Conservation (phyloP, 2,888 invertebrate species). For the Horisme vitalbata region DNA sequence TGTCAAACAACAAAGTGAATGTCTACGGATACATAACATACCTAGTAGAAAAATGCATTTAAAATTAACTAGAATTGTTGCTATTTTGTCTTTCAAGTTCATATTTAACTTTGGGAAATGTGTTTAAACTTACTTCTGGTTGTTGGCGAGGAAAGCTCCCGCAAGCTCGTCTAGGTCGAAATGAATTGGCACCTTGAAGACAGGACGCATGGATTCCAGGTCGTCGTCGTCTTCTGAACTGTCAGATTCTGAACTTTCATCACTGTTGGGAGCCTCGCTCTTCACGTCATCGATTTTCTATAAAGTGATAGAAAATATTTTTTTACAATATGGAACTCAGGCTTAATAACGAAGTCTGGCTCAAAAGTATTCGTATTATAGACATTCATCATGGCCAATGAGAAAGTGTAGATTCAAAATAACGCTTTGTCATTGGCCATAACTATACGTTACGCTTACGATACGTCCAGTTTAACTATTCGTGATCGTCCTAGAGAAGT, state of each 20-base stretch:
- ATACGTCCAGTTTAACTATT: too few species aligned
- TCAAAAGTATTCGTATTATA: too few species aligned
- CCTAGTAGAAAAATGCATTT: not conserved
- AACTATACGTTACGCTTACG: too few species aligned
- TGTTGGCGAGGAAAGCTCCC: slow-evolving; percentile 87
- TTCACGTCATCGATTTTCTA: slow-evolving; percentile 76
- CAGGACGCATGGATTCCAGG: slow-evolving; percentile 82
- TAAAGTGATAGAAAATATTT: slow-evolving; percentile 32
- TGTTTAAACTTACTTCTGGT: slow-evolving; percentile 80
- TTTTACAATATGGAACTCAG: not conserved
- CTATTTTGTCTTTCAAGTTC: too few species aligned
- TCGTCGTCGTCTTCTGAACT: slow-evolving; percentile 84
- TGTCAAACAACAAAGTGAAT: slow-evolving; percentile 1
- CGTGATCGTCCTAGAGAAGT: too few species aligned
- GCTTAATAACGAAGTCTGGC: too few species aligned
- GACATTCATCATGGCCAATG: too few species aligned
- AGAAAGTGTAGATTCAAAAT: too few species aligned
- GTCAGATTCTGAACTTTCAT: slow-evolving; percentile 81
- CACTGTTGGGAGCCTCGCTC: slow-evolving; percentile 59
- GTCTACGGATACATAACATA: too few species aligned
- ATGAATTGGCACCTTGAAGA: slow-evolving; percentile 89
- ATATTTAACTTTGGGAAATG: too few species aligned
- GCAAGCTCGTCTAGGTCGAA: slow-evolving; percentile 92
- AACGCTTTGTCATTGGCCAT: too few species aligned
- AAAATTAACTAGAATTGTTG: too few species aligned